Conservation (phyloP, 2,888 invertebrate species). For the Hyposoter dolosus region DNA sequence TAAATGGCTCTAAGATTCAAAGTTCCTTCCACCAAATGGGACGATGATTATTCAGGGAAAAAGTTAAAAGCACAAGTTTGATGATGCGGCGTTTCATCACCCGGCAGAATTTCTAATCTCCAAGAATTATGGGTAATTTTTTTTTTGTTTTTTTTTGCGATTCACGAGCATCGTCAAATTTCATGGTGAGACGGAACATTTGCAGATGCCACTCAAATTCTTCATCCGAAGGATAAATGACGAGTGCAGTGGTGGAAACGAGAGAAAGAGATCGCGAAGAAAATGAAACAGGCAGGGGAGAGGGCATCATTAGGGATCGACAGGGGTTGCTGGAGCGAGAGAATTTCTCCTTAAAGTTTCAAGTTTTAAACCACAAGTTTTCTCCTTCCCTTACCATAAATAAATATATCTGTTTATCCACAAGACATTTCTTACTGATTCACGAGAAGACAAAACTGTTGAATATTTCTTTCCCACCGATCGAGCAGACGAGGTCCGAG, state of each 20-base stretch:
- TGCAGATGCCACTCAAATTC: constrained; percentile 71
- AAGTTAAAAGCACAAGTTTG: background rate
- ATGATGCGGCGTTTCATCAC: background rate
- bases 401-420: constrained; percentile 51
- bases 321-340: constrained; percentile 60
- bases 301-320: constrained; percentile 79
- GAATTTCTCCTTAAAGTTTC: constrained; percentile 77
- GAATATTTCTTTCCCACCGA: constrained; percentile 81
- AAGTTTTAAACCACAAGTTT: constrained; percentile 72
- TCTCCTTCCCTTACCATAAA: constrained; percentile 62
- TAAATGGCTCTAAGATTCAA: background rate
- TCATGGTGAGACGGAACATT: constrained; percentile 52
- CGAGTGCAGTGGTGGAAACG: constrained; percentile 60
- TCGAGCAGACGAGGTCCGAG: constrained; percentile 79
- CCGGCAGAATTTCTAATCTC: background rate
- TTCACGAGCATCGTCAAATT: background rate
- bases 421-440: constrained; percentile 83
- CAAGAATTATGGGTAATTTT: background rate
- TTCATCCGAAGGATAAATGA: constrained; percentile 74
- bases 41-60: background rate
- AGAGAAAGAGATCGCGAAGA: constrained; percentile 41
- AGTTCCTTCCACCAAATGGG: background rate
- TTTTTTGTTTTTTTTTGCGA: no score
- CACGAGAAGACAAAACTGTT: constrained; percentile 84
- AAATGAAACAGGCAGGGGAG: constrained; percentile 66